Evolutionary conservation across 2,888 invertebrate species (phyloP), one percentile per base, ranked within the genome.

Genomic region (Lithodes maja): DNA sequence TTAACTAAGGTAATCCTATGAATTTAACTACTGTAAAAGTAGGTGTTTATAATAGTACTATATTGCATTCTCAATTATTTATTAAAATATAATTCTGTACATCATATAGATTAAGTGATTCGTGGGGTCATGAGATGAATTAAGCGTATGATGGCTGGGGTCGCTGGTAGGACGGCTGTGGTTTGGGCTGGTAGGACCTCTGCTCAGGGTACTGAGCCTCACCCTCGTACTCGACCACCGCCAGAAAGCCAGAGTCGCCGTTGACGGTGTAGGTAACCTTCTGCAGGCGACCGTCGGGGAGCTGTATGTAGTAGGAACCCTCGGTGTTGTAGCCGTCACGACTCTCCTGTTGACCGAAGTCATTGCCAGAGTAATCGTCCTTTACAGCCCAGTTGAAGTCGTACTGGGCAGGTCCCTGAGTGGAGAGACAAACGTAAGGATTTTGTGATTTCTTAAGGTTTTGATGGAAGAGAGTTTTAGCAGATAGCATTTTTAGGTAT

Each of bases 161-260:
- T 17, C n/a, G 71, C 17, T 71, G 71, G 71, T 71, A 71, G 71
- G 71, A n/a, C 15, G 71, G 71, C 3, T 12, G 1, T 33, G 33
- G 33, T 33, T 33, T 33, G 15, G 71, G 71, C 71, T 3, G 12
- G 71, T 71, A 71, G 71, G 71, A 71, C 33, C 33, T 33, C 71
- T 71, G 71, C 71, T 71, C n/a, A 17, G 71, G 71, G 17, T 71
- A 71, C 71, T 71, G 71, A 3, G 92, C 89, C 69, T 92, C 92
- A 9, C 92, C 92, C 68, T 91, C 90, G 74, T 91, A 92, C 61
- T 61, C 80, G 1, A 92, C 92, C 78, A 92, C 87, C 74, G 92
- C 92, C 77, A 89, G 77, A 83, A 81, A 92, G 50, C 92, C 92
- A 54, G 87, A 81, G 85, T 89, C 82, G 77, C 87, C 85, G 85